A percentile compares a stretch with the other conserved stretches of the same genome.
phyloP scores from a whole-genome alignment of 2,888 invertebrate species.

The Isotomurus palustris region DNA sequence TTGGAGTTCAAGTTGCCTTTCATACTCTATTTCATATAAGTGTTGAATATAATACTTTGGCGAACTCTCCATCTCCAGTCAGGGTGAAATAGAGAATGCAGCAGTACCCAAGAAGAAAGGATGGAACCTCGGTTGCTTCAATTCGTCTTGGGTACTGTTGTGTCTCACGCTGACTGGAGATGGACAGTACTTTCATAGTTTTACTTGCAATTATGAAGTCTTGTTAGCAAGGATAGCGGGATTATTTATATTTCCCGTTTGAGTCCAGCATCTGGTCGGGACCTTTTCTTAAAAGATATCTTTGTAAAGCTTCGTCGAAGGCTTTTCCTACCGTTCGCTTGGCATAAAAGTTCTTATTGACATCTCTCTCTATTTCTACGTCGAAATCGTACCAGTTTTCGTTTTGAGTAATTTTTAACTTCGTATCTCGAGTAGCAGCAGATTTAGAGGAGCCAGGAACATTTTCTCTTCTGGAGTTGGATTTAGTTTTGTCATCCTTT shows the following conservation, averaged over 20 bases:
- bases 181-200: too few species aligned
- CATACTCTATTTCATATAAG: too few species aligned
- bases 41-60: too few species aligned
- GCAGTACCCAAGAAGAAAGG: too few species aligned
- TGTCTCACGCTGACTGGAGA: too few species aligned
- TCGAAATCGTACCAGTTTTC: slow-evolving; percentile 13
- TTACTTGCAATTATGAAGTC: too few species aligned
- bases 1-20: too few species aligned
- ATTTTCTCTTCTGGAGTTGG: slow-evolving; percentile 15
- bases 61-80: too few species aligned
- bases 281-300: slow-evolving; percentile 47
- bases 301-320: slow-evolving; percentile 66
- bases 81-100: too few species aligned
- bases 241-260: background rate
- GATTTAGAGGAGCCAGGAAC: background rate
- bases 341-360: slow-evolving; percentile 62
- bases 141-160: too few species aligned
- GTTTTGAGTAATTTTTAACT: slow-evolving; percentile 18
- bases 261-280: background rate
- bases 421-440: slow-evolving; percentile 2
- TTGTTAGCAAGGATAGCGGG: too few species aligned
- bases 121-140: too few species aligned
- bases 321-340: slow-evolving; percentile 75
- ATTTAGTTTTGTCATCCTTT: slow-evolving; percentile 2
- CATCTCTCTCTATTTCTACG: slow-evolving; percentile 11